phyloP scores from a whole-genome alignment of 2,888 invertebrate species.

The Parnassius apollo region DNA sequence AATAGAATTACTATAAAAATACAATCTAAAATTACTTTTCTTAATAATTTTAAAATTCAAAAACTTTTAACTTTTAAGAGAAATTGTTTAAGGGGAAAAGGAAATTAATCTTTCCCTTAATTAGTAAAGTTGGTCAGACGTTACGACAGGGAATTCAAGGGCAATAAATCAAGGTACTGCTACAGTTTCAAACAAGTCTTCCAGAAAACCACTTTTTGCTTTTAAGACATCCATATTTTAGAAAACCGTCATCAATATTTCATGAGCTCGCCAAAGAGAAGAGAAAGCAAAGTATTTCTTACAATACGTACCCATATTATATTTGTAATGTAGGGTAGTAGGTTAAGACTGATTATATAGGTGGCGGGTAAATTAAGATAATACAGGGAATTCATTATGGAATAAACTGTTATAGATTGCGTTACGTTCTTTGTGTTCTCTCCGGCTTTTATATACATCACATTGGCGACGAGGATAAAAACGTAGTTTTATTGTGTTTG shows the following conservation, averaged over 20 bases:
- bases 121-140: slow-evolving; percentile 73
- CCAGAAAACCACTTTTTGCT: slow-evolving; percentile 48
- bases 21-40: slow-evolving; percentile 31
- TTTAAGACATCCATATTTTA: slow-evolving; percentile 57
- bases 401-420: too few species aligned
- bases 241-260: slow-evolving; percentile 53
- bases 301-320: background rate
- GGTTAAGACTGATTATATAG: too few species aligned
- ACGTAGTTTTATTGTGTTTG: too few species aligned
- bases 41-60: slow-evolving; percentile 20
- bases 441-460: too few species aligned
- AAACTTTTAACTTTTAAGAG: slow-evolving; percentile 56
- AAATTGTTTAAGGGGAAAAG: slow-evolving; percentile 74
- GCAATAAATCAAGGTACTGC: slow-evolving; percentile 75
- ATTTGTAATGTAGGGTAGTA: too few species aligned
- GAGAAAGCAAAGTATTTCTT: background rate
- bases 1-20: too few species aligned
- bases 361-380: too few species aligned
- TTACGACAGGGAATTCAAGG: slow-evolving; percentile 64
- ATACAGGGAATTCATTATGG: too few species aligned
- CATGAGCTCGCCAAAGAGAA: slow-evolving; percentile 34
- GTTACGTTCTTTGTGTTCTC: too few species aligned
- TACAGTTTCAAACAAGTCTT: slow-evolving; percentile 52
- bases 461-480: too few species aligned
- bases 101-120: slow-evolving; percentile 79